Base-by-base conservation (phyloP, 1,140 invertebrate genomes). In the Hypsibius dujardini region DNA sequence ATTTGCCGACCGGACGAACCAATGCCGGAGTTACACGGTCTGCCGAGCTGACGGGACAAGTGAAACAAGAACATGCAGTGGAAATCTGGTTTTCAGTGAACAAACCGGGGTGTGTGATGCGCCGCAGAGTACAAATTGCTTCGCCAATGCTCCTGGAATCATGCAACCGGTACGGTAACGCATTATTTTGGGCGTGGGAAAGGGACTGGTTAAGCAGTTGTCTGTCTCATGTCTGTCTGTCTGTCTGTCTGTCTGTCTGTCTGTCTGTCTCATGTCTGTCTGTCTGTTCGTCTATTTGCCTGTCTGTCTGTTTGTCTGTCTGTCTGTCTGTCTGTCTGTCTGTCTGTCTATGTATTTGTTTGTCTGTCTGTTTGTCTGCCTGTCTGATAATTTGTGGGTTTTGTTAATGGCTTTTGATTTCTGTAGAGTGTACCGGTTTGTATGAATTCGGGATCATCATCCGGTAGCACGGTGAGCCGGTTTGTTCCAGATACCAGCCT, bases 131-230 rank as follows among this genome's bases (percentile, higher is more conserved):
- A 45, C 42, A 3, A 67, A 67, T 42, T 67, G 62, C 42, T 67
- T 67, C 62, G 12, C 42, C 42, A 42, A 67, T 45, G 12, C 62
- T 7, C 62, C 62, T 12, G 62, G 62, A 67, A 67, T 67, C 42
- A 42, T 67, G 12, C 62, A 67, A 45, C 62, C 62, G 12, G 62
- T 67, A 67, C 12, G 62, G n/a, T 12, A 56, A 12, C 7, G 50
- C 50, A 56, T 28, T 28, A 28, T 28, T 28, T 28, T 28, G 28
- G 28, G 28, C 28, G 28, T 28, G 28, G 28, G 28, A 28, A 28
- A 28, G 28, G 28, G 28, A 28, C 28, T 28, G 28, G 28, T 28
- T 28, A 28, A 28, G 28, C 28, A 28, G 28, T 28, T 28, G 28
- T 28, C 28, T 28, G 28, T 28, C 28, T 28, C 28, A 28, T 28